These are phyloP conservation scores for Atopsyche davidsoni DNA, from an alignment of 1,140 invertebrate species.

Conservation along the genomic window DNA sequence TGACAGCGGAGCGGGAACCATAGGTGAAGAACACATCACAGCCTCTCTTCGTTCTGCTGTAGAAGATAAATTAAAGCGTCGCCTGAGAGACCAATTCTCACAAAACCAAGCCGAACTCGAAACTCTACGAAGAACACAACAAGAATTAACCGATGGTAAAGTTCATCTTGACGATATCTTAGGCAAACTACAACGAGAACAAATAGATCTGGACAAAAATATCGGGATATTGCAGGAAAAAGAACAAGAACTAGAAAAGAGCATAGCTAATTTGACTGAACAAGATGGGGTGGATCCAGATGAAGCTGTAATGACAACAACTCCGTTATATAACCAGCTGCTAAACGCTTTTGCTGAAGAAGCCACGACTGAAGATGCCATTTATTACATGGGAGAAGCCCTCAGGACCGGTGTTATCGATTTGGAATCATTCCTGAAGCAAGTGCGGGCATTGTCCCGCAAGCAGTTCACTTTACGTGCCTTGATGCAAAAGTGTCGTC, in stretches of 20 bases:
- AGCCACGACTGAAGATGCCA: conserved; percentile 95
- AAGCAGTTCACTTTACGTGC: conserved; percentile 94
- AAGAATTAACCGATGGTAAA: conserved; percentile 84
- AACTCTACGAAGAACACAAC: conserved; percentile 79
- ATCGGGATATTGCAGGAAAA: conserved; percentile 78
- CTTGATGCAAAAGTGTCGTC: conserved; percentile 92
- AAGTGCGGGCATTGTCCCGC: conserved; percentile 89
- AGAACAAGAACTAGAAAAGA: conserved; percentile 77
- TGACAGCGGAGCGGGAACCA: conserved; percentile 59
- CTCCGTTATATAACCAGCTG: conserved; percentile 95
- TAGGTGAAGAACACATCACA: conserved; percentile 92
- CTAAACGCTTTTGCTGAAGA: conserved; percentile 96
- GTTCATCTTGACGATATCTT: conserved; percentile 76
- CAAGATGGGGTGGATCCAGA: conserved; percentile 86
- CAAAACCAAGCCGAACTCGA: conserved; percentile 89
- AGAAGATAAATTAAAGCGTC: conserved; percentile 84
- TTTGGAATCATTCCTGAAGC: conserved; percentile 93
- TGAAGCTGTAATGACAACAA: conserved; percentile 93
- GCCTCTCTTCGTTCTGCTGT: conserved; percentile 90
- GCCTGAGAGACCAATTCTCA: conserved; percentile 82
- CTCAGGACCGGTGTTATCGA: conserved; percentile 88
- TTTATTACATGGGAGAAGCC: conserved; percentile 97
- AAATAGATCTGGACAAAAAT: conserved; percentile 79
- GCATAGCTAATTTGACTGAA: conserved; percentile 69
- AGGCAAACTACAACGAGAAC: conserved; percentile 75